Evolutionary conservation across 2,113 vertebrate species (phyloP).

Genomic region (Sciurus niger): DNA sequence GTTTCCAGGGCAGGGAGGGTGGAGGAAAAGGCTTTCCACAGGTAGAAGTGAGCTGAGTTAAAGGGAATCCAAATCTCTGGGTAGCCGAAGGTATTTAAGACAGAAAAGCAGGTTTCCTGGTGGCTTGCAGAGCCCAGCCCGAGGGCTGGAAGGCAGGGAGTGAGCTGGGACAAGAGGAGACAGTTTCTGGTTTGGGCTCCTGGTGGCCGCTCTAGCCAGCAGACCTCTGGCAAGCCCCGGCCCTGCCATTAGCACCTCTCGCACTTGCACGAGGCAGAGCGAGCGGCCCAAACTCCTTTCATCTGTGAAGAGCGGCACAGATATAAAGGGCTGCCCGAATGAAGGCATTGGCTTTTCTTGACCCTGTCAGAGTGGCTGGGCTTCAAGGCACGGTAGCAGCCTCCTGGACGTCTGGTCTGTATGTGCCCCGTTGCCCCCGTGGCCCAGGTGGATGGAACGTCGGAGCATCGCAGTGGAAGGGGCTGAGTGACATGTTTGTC

Average conservation of each 20-base stretch:
- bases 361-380: neutral
- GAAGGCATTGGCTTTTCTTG: neutral
- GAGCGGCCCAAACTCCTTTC: too few relatives aligned
- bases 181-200: too few relatives aligned
- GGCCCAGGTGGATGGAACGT: neutral
- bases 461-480: too few relatives aligned
- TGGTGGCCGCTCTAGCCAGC: neutral
- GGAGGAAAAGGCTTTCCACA: too few relatives aligned
- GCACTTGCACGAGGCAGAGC: neutral
- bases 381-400: neutral
- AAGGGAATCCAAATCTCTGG: neutral
- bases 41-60: neutral
- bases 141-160: neutral
- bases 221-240: neutral
- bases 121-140: too few relatives aligned
- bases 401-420: too few relatives aligned
- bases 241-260: neutral
- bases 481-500: neutral
- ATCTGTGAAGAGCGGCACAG: neutral
- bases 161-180: neutral
- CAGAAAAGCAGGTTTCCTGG: neutral
- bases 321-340: neutral
- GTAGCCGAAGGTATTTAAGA: neutral
- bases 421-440: neutral
- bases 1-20: neutral